Base-by-base conservation (phyloP, 2,113 vertebrate species). In the Chelonoidis abingdonii region DNA sequence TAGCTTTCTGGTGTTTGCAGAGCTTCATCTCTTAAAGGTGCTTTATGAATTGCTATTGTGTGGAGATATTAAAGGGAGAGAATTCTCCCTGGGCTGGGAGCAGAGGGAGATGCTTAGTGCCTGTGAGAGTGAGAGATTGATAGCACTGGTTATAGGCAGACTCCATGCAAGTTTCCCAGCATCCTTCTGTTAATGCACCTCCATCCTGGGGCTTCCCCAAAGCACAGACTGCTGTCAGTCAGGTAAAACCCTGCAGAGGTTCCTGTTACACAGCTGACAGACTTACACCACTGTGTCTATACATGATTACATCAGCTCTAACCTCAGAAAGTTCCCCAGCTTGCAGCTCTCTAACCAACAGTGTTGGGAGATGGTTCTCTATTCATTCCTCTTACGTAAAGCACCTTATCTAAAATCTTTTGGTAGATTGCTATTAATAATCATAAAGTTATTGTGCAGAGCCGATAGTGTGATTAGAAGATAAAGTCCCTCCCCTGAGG, bases 1-100 rank as follows among this genome's bases (percentile, higher is more conserved):
- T 92, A 96, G 88, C 80, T 97, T 97, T 97, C 35, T 96, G 90
- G 87, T 96, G 69, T 97, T 98, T 98, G 93, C 89, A 86, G 92
- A 97, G 85, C 93, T 98, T 97, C 91, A 49, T 93, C 75, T 89
- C 81, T 96, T n/a, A 10, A 53, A 85, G 94, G 21, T 62, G 84
- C 93, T 98, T 97, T 95, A 96, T 97, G 87, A 95, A 95, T 97
- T 93, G 53, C 95, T 88, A 81, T 72, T 89, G 52, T 76, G 86
- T n/a, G 76, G 81, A 57, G 89, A 89, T 92, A 89, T 96, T 94
- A 94, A 97, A 83, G 54, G 62, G 85, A 83, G 89, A 53, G 80
- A 92, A 22, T 93, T 97, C 83, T 94, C 13, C 52, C 72, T 94
- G 95, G 85, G 38, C 57, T 89, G 54, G 22, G 57, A 69, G 69